Evolutionary conservation across 2,888 invertebrate genomes (phyloP).

Genomic region (Resseliella maxima): DNA sequence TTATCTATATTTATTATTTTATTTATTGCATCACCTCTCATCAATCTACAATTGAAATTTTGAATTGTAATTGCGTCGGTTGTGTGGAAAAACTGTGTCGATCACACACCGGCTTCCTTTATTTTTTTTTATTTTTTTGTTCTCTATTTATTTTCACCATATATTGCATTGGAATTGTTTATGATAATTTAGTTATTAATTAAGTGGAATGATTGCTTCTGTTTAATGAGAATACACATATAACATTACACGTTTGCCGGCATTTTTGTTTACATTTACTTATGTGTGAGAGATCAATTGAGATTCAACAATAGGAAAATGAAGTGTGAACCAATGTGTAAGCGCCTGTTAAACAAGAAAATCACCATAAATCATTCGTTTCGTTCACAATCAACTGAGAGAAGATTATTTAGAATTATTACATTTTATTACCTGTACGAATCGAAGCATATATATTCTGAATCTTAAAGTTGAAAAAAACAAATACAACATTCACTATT

Average conservation of each 20-base stretch:
- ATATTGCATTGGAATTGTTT: conserved; percentile 37
- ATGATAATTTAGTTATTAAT: conserved; percentile 53
- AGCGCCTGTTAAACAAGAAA: background rate
- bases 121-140: conserved; percentile 9
- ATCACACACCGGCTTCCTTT: background rate
- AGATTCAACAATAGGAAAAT: conserved; percentile 19
- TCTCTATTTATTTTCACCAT: conserved; percentile 44
- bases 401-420: background rate
- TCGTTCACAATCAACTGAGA: background rate
- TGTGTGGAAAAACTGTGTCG: too few relatives aligned
- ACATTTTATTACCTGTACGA: background rate
- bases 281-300: too few relatives aligned
- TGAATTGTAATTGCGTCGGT: too few relatives aligned
- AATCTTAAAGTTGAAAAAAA: too few relatives aligned
- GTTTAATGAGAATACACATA: too few relatives aligned
- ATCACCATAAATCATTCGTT: background rate
- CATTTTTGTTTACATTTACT: too few relatives aligned
- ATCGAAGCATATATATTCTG: background rate
- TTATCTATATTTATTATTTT: conserved; percentile 28
- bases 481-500: background rate
- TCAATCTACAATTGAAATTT: background rate
- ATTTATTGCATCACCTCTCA: background rate
- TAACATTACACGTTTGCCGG: too few relatives aligned
- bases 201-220: conserved; percentile 1
- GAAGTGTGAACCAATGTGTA: conserved; percentile 35